A percentile compares a stretch with the other conserved stretches of the same genome.
These are phyloP conservation scores for Protonibea diacanthus DNA, from an alignment of 2,797 vertebrate genomes.

Conservation along the genomic window DNA sequence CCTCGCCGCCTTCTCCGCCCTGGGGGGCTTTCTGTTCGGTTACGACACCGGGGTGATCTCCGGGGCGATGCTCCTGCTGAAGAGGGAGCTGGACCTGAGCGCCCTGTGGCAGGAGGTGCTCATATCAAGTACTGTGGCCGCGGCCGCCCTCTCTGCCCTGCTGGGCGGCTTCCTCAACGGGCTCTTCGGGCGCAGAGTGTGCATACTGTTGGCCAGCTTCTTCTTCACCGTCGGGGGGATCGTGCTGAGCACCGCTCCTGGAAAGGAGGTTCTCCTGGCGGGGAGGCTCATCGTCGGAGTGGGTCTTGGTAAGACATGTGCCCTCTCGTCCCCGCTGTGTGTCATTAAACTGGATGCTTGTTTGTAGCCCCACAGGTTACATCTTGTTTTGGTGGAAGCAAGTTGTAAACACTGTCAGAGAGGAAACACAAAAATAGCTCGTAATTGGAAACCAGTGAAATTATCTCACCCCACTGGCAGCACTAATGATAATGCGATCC, in stretches of 20 bases:
- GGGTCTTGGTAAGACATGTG: slow-evolving; percentile 91
- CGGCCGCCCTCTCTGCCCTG: slow-evolving; percentile 93
- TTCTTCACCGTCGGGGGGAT: slow-evolving; percentile 91
- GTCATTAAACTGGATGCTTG: not conserved
- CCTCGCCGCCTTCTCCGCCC: slow-evolving; percentile 92
- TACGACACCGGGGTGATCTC: slow-evolving; percentile 98
- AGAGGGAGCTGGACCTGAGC: slow-evolving; percentile 91
- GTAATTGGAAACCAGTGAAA: slow-evolving; percentile 3
- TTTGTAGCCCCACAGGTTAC: not conserved
- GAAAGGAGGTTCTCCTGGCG: slow-evolving; percentile 91
- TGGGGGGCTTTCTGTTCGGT: slow-evolving; percentile 97
- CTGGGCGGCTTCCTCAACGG: slow-evolving; percentile 93
- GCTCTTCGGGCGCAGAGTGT: slow-evolving; percentile 91
- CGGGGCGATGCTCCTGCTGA: slow-evolving; percentile 95
- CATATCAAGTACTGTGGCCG: slow-evolving; percentile 93
- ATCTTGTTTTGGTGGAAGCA: not conserved
- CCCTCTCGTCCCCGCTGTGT: not conserved
- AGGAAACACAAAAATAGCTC: not conserved
- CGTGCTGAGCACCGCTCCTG: slow-evolving; percentile 89
- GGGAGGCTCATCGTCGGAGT: slow-evolving; percentile 94
- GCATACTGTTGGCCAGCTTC: slow-evolving; percentile 93
- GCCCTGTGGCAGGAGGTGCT: slow-evolving; percentile 96
- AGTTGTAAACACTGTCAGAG: not conserved
- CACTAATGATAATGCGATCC: slow-evolving; percentile 19
- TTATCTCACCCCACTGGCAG: not conserved